Conservation (phyloP, 2,797 vertebrate genomes). For the Cossypha polioptera region DNA sequence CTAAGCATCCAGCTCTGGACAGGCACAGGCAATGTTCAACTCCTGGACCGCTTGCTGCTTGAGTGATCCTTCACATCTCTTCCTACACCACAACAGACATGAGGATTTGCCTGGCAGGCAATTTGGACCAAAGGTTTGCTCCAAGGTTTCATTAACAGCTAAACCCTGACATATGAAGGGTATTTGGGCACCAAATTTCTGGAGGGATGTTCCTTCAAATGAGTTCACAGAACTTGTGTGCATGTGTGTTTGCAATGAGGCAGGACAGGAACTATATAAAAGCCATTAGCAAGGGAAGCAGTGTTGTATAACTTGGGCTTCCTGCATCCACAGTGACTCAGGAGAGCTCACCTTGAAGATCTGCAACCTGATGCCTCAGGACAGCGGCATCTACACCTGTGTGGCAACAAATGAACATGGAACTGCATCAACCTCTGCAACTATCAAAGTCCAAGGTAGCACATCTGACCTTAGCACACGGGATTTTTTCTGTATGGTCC, state of each 20-base stretch:
- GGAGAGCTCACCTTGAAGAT: constrained; percentile 94
- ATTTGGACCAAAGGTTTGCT: neutral
- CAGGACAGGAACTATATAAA: neutral
- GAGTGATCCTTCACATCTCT: neutral
- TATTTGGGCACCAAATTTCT: neutral
- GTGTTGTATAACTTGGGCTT: neutral
- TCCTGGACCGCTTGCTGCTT: neutral
- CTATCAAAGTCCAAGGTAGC: constrained; percentile 96
- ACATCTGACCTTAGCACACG: rapidly evolving
- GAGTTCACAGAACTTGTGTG: neutral
- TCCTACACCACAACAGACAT: neutral
- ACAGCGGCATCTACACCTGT: constrained; percentile 97
- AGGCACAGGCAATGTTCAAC: neutral
- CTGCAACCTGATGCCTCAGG: constrained; percentile 97
- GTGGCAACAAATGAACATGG: constrained; percentile 91
- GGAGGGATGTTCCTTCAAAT: neutral
- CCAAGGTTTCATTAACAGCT: neutral
- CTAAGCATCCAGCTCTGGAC: neutral
- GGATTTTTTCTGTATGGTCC: neutral
- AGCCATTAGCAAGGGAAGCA: neutral
- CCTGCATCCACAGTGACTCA: constrained; percentile 82
- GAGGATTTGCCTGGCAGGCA: neutral
- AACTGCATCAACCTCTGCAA: constrained; percentile 89
- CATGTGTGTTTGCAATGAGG: neutral
- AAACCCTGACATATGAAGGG: neutral